A percentile compares a stretch with the other conserved stretches of the same genome.
Conservation (phyloP, 2,113 vertebrate genomes). For the Struthidea cinerea region DNA sequence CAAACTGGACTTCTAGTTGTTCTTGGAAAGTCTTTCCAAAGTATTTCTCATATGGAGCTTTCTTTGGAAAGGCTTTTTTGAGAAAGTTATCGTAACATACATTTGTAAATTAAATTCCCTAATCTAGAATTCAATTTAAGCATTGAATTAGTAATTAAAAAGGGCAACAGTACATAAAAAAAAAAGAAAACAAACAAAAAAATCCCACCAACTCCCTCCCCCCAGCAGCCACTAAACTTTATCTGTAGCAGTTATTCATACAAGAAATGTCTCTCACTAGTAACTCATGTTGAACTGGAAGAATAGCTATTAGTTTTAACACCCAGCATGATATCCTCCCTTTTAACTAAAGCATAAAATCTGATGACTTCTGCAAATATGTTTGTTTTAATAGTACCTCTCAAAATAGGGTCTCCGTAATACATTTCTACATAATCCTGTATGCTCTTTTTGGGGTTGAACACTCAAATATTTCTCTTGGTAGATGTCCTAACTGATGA, state of each 20-base stretch:
- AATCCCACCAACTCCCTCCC: accelerated
- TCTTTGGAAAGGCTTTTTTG: neutral
- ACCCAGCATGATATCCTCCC: neutral
- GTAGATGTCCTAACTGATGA: neutral
- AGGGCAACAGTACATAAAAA: neutral
- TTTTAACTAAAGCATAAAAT: neutral
- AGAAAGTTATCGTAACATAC: neutral
- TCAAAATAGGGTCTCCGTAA: neutral
- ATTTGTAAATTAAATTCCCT: neutral
- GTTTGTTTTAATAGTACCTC: neutral
- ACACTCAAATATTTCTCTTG: neutral
- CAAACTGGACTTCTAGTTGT: neutral
- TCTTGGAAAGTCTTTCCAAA: neutral
- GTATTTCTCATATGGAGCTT: neutral
- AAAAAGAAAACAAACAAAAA: neutral
- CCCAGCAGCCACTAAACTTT: neutral
- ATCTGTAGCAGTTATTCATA: neutral
- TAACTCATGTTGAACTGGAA: neutral
- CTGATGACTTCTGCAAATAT: neutral
- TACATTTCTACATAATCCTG: neutral
- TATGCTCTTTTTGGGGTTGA: neutral
- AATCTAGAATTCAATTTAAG: neutral
- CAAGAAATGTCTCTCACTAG: neutral
- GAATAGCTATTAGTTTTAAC: neutral
- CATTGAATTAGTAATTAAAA: neutral